Evolutionary conservation across 1,140 invertebrate genomes (phyloP).

Genomic region (Amyelois transitella): DNA sequence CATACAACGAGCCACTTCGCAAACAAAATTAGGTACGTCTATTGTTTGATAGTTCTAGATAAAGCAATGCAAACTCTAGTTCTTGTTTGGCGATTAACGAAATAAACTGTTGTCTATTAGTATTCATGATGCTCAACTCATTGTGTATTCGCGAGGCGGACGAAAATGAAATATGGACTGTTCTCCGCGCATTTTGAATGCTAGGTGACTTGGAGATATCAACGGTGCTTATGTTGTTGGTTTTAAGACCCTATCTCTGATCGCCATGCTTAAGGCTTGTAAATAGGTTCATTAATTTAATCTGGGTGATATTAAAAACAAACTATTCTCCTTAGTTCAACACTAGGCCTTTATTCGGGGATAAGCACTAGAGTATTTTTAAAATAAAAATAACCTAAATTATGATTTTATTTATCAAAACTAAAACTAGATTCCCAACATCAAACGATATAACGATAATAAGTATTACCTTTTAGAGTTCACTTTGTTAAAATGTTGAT

Average conservation of each 20-base stretch:
- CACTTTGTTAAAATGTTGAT: too few species aligned
- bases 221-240: conserved; percentile 10
- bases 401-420: too few species aligned
- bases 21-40: not conserved
- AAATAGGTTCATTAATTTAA: not conserved
- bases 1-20: not conserved
- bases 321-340: too few species aligned
- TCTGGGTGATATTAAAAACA: too few species aligned
- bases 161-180: conserved; percentile 70
- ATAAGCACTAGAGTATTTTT: too few species aligned
- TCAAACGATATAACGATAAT: too few species aligned
- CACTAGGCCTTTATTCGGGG: too few species aligned
- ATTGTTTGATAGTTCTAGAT: conserved; percentile 15
- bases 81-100: conserved; percentile 69
- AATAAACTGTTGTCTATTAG: conserved; percentile 66
- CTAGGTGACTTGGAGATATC: conserved; percentile 50
- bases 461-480: too few species aligned
- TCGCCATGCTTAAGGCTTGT: not conserved
- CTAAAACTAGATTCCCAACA: too few species aligned
- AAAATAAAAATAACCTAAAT: too few species aligned
- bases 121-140: conserved; percentile 63
- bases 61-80: conserved; percentile 48
- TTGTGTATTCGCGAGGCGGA: conserved; percentile 60
- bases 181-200: conserved; percentile 60
- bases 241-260: not conserved